Evolutionary conservation across 2,797 vertebrate genomes (phyloP).

Genomic region (Toxotes lorentzi): DNA sequence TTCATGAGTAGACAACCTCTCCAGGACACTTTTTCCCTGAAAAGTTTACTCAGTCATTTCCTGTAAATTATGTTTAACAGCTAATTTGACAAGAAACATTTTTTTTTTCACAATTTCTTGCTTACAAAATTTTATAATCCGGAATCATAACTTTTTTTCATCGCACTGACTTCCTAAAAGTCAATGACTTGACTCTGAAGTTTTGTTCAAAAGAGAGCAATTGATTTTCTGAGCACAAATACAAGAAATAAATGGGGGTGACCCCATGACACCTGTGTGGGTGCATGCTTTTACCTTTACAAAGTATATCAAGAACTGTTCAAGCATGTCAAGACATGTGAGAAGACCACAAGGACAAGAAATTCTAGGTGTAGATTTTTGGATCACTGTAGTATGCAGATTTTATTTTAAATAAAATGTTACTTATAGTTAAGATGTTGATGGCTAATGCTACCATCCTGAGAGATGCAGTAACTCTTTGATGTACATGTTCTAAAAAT

Average conservation of each 20-base stretch:
- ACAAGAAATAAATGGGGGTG: not conserved
- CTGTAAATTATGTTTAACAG: not conserved
- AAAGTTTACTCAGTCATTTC: not conserved
- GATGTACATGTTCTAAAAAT: not conserved
- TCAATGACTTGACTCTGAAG: not conserved
- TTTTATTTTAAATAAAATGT: not conserved
- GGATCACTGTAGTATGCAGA: not conserved
- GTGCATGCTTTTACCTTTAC: not conserved
- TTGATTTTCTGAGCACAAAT: not conserved
- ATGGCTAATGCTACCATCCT: not conserved
- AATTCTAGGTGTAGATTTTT: not conserved
- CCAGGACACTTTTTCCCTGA: too few species aligned
- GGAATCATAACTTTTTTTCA: not conserved
- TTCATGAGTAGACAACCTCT: not conserved
- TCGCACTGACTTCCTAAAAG: not conserved
- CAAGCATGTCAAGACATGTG: not conserved
- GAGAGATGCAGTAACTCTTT: not conserved
- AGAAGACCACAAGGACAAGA: not conserved
- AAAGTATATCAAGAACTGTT: conserved; percentile 17
- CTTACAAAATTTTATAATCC: too few species aligned
- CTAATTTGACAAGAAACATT: not conserved
- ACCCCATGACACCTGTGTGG: not conserved
- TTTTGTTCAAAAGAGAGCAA: not conserved
- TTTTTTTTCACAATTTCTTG: not conserved
- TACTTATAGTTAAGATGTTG: not conserved